phyloP scores from a whole-genome alignment of 2,113 vertebrate species.

The Lethenteron reissneri region DNA sequence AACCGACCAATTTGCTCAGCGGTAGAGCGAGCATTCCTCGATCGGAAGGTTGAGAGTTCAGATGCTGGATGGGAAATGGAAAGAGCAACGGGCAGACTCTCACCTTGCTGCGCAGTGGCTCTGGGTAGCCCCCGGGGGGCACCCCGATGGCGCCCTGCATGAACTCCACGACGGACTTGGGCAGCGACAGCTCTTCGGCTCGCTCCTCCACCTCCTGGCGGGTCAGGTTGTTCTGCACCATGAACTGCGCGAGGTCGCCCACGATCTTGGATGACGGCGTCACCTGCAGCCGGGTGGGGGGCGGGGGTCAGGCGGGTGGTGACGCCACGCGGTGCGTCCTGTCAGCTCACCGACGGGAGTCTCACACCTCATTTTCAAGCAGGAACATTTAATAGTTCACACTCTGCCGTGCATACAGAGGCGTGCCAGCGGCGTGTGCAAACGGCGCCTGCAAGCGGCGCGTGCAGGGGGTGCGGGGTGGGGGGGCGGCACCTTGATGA shows the following conservation, averaged over 20 bases:
- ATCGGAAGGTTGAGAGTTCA: too few species aligned
- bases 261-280: slow-evolving; percentile 86
- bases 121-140: slow-evolving; percentile 67
- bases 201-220: slow-evolving; percentile 44
- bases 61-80: too few species aligned
- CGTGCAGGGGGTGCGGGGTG: neutral
- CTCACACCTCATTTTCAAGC: too few species aligned
- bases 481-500: slow-evolving; percentile 51
- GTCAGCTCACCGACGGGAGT: too few species aligned
- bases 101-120: slow-evolving; percentile 65
- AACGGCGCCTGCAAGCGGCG: neutral
- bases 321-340: neutral
- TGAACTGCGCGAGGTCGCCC: slow-evolving; percentile 82
- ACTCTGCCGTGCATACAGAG: too few species aligned
- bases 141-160: slow-evolving; percentile 64
- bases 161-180: slow-evolving; percentile 65
- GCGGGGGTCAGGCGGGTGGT: neutral
- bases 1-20: too few species aligned
- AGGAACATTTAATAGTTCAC: too few species aligned
- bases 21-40: too few species aligned
- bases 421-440: too few species aligned
- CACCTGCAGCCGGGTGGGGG: slow-evolving; percentile 25
- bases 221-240: slow-evolving; percentile 68
- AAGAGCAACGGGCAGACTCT: neutral
- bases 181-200: slow-evolving; percentile 73